Evolutionary conservation across 1,140 invertebrate genomes (phyloP).

Genomic region (Drosophila sproati): DNA sequence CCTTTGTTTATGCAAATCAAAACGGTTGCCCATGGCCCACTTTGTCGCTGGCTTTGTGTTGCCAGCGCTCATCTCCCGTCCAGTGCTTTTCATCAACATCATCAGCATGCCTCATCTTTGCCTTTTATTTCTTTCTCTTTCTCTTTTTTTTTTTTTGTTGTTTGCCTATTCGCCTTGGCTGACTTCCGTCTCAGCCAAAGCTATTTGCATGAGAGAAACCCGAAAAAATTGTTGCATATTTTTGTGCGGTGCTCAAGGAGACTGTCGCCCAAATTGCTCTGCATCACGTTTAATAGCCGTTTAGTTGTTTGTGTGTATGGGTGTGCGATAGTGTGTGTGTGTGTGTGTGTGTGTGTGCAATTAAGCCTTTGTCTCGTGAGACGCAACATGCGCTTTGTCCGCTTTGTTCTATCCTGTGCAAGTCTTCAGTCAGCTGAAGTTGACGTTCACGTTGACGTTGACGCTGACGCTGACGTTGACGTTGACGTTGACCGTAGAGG

Average conservation of each 20-base stretch:
- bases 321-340: conserved; percentile 24
- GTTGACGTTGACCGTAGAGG: conserved; percentile 52
- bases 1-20: conserved; percentile 82
- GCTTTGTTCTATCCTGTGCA: conserved; percentile 21
- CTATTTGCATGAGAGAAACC: background rate
- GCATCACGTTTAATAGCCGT: conserved; percentile 68
- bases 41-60: conserved; percentile 30
- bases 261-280: conserved; percentile 69
- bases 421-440: conserved; percentile 30
- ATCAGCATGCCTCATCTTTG: conserved; percentile 3
- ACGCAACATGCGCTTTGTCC: conserved; percentile 37
- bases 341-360: conserved; percentile 48
- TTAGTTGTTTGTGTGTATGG: conserved; percentile 51
- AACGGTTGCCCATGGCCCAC: conserved; percentile 79
- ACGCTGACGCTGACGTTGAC: conserved; percentile 44
- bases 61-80: conserved; percentile 19
- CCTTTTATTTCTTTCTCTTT: background rate
- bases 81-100: conserved; percentile 34
- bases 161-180: conserved; percentile 57
- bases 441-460: conserved; percentile 43
- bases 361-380: conserved; percentile 67
- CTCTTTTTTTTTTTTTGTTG: background rate
- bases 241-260: conserved; percentile 61
- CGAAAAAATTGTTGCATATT: conserved; percentile 54
- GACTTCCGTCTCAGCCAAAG: conserved; percentile 59